Conservation (phyloP, 2,888 invertebrate species). For the Nematopogon swammerdamellus region DNA sequence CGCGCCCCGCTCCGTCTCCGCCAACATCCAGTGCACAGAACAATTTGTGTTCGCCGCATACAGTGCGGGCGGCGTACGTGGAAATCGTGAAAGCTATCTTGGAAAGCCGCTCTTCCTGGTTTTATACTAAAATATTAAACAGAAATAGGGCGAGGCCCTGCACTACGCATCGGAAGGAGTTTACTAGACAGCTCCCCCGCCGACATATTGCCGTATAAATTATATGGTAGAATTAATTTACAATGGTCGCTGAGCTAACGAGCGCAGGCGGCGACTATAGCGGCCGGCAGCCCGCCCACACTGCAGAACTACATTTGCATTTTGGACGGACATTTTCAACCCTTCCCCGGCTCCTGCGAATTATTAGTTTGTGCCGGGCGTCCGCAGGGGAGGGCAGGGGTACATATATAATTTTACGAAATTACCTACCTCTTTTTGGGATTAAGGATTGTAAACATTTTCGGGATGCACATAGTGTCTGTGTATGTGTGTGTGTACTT, state of each 20-base stretch:
- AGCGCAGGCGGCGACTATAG: conserved; percentile 27
- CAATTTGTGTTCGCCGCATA: not conserved
- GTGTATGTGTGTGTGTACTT: no score
- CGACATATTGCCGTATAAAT: conserved; percentile 34
- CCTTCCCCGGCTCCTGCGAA: conserved; percentile 7
- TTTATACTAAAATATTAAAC: no score
- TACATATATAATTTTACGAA: no score
- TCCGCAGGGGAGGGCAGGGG: conserved; percentile 8
- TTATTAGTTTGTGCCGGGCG: conserved; percentile 15
- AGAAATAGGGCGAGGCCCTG: no score
- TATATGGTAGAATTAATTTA: conserved; percentile 48
- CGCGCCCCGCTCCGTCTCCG: no score
- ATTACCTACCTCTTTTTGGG: not conserved
- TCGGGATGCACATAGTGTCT: no score
- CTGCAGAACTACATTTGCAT: conserved; percentile 18
- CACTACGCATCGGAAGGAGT: no score
- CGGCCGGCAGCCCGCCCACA: conserved; percentile 23
- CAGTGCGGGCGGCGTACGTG: no score
- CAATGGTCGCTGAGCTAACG: conserved; percentile 34
- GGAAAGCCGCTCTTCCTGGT: no score
- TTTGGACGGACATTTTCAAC: conserved; percentile 6
- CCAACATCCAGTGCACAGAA: not conserved
- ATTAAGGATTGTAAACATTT: no score
- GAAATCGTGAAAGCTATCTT: no score
- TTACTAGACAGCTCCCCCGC: not conserved